phyloP scores from a whole-genome alignment of 2,888 invertebrate species.

The Cataglyphis rosenhaueri region DNA sequence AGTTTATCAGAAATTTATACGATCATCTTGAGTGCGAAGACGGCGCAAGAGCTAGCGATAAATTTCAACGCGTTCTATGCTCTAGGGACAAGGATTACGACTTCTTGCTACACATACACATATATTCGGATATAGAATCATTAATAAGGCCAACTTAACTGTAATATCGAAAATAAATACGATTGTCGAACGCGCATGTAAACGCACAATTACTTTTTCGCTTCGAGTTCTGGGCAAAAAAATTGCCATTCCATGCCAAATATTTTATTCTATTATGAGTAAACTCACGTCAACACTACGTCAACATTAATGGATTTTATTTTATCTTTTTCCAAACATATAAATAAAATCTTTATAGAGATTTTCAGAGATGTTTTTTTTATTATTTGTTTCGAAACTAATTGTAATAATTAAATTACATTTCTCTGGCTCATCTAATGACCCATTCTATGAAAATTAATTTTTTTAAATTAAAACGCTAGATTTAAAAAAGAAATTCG shows the following conservation, averaged over 20 bases:
- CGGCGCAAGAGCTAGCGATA: slow-evolving; percentile 44
- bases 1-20: slow-evolving; percentile 45
- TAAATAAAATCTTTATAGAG: neutral
- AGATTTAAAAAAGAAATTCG: neutral
- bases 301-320: neutral
- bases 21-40: slow-evolving; percentile 33
- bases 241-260: neutral
- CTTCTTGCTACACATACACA: neutral
- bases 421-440: neutral
- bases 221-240: neutral
- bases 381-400: neutral
- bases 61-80: slow-evolving; percentile 39
- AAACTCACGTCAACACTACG: neutral
- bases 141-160: slow-evolving; percentile 57
- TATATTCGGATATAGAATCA: slow-evolving; percentile 33
- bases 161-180: slow-evolving; percentile 58
- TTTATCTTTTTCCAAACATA: neutral
- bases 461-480: neutral
- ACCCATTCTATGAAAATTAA: neutral
- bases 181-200: neutral
- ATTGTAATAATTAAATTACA: neutral
- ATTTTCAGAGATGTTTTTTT: neutral
- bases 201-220: neutral
- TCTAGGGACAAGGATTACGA: slow-evolving; percentile 48
- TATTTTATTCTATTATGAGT: neutral